Conservation (phyloP, 2,113 vertebrate species). For the Calypte anna region DNA sequence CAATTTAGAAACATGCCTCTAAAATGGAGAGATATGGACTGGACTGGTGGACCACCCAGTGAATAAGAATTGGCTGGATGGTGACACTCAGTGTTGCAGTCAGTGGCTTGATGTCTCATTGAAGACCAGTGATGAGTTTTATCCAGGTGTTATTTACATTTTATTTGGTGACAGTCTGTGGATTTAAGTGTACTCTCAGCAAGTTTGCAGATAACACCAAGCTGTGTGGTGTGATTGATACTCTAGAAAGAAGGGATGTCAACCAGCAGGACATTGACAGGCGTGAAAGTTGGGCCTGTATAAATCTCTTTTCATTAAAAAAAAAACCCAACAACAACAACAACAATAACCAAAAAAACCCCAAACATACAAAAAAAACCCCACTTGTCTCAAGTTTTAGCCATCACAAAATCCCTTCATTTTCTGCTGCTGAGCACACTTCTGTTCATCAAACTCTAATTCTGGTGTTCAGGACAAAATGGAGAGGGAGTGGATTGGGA, state of each 20-base stretch:
- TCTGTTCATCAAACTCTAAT: neutral
- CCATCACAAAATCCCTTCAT: neutral
- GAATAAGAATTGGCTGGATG: neutral
- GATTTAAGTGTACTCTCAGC: neutral
- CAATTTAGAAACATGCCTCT: neutral
- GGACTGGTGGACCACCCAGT: fast-evolving
- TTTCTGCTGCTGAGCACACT: neutral
- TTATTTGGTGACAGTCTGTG: fast-evolving
- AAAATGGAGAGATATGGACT: neutral
- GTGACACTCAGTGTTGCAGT: neutral
- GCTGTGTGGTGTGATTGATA: neutral
- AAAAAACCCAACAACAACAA: too few relatives aligned
- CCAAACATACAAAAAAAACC: too few relatives aligned
- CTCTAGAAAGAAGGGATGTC: neutral
- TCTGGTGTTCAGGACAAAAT: neutral
- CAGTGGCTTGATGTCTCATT: neutral
- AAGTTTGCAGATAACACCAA: neutral
- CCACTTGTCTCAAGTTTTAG: neutral
- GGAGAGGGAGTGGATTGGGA: neutral
- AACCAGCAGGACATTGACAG: neutral
- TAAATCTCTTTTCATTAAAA: neutral
- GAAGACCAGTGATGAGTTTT: neutral
- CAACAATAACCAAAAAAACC: too few relatives aligned
- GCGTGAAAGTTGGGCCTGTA: neutral
- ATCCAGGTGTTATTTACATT: neutral